Evolutionary conservation across 2,797 vertebrate genomes (phyloP).

Genomic region (Hippocampus kuda): DNA sequence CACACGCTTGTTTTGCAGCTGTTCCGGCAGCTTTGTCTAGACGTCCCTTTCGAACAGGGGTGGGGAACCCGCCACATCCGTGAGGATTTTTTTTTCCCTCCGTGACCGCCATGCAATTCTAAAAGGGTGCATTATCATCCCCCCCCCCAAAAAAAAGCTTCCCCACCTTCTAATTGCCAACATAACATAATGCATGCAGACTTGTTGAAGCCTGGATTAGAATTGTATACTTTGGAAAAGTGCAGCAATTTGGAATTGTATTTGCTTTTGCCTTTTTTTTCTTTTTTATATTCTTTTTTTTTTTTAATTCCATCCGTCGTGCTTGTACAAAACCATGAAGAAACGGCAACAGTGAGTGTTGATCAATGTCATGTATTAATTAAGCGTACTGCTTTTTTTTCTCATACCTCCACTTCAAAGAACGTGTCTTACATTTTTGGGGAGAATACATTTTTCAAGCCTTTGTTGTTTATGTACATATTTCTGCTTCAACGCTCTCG

Average conservation of each 20-base stretch:
- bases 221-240: slow-evolving; percentile 65
- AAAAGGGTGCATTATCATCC: background rate
- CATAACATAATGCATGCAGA: slow-evolving; percentile 67
- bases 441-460: slow-evolving; percentile 27
- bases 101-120: background rate
- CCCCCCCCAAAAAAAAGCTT: background rate
- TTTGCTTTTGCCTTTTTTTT: slow-evolving; percentile 63
- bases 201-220: slow-evolving; percentile 61
- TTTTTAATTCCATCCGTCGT: slow-evolving; percentile 70
- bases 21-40: slow-evolving; percentile 42
- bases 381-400: slow-evolving; percentile 71
- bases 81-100: too few species aligned
- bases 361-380: slow-evolving; percentile 79
- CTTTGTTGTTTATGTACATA: slow-evolving; percentile 82
- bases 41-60: background rate
- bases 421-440: slow-evolving; percentile 71
- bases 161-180: slow-evolving; percentile 9
- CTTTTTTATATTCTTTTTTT: slow-evolving; percentile 50
- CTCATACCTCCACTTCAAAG: slow-evolving; percentile 53
- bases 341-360: slow-evolving; percentile 77
- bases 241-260: slow-evolving; percentile 68
- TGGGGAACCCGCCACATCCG: slow-evolving; percentile 36
- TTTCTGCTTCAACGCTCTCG: slow-evolving; percentile 84
- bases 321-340: slow-evolving; percentile 72
- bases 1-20: slow-evolving; percentile 58